phyloP scores from a whole-genome alignment of 2,888 invertebrate species.

The Tenthredo notha region DNA sequence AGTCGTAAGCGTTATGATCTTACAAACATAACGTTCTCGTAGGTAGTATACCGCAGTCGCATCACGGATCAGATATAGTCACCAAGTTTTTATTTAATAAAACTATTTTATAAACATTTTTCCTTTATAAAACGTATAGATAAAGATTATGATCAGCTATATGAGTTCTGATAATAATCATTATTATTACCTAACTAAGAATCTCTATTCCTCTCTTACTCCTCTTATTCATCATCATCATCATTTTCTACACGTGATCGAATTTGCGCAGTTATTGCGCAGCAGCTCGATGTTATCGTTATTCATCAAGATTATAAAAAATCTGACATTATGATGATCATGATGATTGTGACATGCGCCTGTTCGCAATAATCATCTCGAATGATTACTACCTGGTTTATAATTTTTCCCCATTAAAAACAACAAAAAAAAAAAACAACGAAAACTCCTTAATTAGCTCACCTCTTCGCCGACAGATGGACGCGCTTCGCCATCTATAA shows the following conservation, averaged over 20 bases:
- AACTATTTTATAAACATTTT: conserved; percentile 20
- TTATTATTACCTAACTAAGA: conserved; percentile 19
- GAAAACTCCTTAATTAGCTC: neutral
- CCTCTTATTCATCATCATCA: neutral
- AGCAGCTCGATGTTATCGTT: neutral
- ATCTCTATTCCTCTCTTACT: neutral
- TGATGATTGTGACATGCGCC: neutral
- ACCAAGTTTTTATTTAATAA: neutral
- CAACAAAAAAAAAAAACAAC: too few relatives aligned
- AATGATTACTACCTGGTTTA: neutral
- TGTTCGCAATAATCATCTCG: neutral
- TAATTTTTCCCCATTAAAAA: neutral
- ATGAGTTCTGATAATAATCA: neutral
- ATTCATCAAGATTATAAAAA: neutral
- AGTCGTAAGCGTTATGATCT: neutral
- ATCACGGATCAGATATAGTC: neutral
- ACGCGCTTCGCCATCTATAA: neutral
- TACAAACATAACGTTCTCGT: neutral
- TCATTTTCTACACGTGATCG: neutral
- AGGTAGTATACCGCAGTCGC: neutral
- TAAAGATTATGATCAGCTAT: neutral
- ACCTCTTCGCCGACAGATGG: neutral
- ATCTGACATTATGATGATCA: neutral
- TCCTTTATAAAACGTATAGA: too few relatives aligned
- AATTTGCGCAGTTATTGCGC: neutral